Percentiles rank a stretch among this genome's conserved stretches.
These are phyloP conservation scores for Myripristis murdjan DNA, from an alignment of 2,797 vertebrate genomes.

Conservation along the genomic window DNA sequence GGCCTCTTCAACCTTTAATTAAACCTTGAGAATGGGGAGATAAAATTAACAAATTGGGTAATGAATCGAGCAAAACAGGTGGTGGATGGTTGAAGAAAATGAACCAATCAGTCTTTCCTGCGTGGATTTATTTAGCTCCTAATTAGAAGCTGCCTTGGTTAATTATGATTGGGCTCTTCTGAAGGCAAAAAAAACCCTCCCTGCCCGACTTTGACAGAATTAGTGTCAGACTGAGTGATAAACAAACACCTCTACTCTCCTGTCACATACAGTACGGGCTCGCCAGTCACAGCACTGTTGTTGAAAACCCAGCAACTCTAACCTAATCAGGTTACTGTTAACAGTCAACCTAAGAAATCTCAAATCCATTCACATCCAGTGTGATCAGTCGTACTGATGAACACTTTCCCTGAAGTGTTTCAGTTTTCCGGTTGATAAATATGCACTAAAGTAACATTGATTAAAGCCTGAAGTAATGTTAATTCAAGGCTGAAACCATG, in stretches of 20 bases:
- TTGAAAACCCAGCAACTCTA: slow-evolving; percentile 43
- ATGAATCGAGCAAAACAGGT: slow-evolving; percentile 89
- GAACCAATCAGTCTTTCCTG: slow-evolving; percentile 89
- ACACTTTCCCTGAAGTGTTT: slow-evolving; percentile 1
- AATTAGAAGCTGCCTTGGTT: slow-evolving; percentile 88
- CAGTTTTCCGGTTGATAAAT: slow-evolving; percentile 8
- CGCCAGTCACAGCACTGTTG: slow-evolving; percentile 49
- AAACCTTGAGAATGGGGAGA: slow-evolving; percentile 84
- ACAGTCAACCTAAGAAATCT: slow-evolving; percentile 16
- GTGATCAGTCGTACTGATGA: neutral
- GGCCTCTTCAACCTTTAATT: slow-evolving; percentile 86
- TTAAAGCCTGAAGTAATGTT: too few species aligned
- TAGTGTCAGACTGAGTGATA: slow-evolving; percentile 79
- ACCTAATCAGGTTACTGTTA: slow-evolving; percentile 49
- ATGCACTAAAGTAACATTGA: slow-evolving; percentile 2
- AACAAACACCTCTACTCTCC: slow-evolving; percentile 78
- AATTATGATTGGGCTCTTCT: slow-evolving; percentile 88
- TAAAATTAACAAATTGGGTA: slow-evolving; percentile 89
- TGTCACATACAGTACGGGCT: slow-evolving; percentile 17
- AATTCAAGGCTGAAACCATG: slow-evolving; percentile 1
- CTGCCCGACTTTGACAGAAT: slow-evolving; percentile 74
- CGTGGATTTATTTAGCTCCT: slow-evolving; percentile 86
- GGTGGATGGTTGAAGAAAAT: slow-evolving; percentile 87
- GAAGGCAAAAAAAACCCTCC: slow-evolving; percentile 59
- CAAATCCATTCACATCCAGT: slow-evolving; percentile 1